A percentile compares a stretch with the other conserved stretches of the same genome.
Evolutionary conservation across 2,113 vertebrate genomes (phyloP).

Genomic region (Miniopterus natalensis): DNA sequence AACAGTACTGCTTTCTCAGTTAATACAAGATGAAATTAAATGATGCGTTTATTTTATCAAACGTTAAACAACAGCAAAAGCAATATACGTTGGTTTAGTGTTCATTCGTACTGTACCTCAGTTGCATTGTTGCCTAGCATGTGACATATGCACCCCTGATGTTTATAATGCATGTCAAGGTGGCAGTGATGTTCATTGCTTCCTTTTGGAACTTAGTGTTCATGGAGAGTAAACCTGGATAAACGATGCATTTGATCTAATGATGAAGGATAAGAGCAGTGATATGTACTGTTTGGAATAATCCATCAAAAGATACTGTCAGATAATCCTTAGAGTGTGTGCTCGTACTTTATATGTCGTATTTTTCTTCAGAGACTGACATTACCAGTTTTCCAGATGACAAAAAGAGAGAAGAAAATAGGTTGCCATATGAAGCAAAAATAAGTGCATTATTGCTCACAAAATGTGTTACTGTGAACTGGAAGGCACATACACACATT

Average conservation of each 20-base stretch:
- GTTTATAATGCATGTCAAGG: slow-evolving; percentile 57
- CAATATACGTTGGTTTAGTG: slow-evolving; percentile 13
- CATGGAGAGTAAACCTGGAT: slow-evolving; percentile 17
- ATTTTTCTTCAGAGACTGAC: slow-evolving; percentile 65
- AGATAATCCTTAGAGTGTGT: slow-evolving; percentile 20
- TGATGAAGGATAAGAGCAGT: slow-evolving; percentile 62
- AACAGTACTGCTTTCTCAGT: neutral
- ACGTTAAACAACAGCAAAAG: neutral
- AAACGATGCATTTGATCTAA: slow-evolving; percentile 64
- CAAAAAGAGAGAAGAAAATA: slow-evolving; percentile 50
- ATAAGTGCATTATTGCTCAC: slow-evolving; percentile 15
- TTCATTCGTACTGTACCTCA: neutral
- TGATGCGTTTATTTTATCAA: slow-evolving; percentile 51
- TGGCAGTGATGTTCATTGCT: slow-evolving; percentile 56
- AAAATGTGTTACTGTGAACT: neutral
- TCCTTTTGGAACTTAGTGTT: slow-evolving; percentile 61
- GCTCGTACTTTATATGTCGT: slow-evolving; percentile 33
- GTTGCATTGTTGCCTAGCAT: neutral
- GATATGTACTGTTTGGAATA: slow-evolving; percentile 51
- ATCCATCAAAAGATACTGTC: slow-evolving; percentile 42
- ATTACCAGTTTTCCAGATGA: slow-evolving; percentile 58
- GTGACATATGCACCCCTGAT: neutral
- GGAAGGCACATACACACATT: neutral
- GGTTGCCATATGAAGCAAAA: slow-evolving; percentile 28
- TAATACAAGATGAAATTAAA: slow-evolving; percentile 1